A percentile compares a stretch with the other conserved stretches of the same genome.
phyloP scores from a whole-genome alignment of 2,888 invertebrate genomes.

The Cryptus viduatorius region DNA sequence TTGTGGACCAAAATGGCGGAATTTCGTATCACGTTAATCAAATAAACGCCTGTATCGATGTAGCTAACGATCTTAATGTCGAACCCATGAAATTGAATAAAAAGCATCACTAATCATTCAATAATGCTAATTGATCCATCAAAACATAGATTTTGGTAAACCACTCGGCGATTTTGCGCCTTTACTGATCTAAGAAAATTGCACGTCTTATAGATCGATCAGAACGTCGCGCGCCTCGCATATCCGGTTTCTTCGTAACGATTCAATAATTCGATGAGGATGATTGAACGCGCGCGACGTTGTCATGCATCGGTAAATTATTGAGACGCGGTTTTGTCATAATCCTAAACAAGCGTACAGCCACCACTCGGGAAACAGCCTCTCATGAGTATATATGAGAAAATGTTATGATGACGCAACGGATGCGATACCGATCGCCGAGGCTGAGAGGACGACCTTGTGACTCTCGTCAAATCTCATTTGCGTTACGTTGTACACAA shows the following conservation, averaged over 20 bases:
- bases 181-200: not conserved
- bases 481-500: constrained; percentile 70
- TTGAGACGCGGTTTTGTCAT: constrained; percentile 54
- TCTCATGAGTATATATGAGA: constrained; percentile 18
- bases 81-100: constrained; percentile 81
- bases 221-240: not conserved
- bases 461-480: constrained; percentile 77
- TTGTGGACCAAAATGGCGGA: constrained; percentile 90
- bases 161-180: not conserved
- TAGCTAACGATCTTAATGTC: constrained; percentile 88
- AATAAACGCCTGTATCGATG: constrained; percentile 88
- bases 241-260: constrained; percentile 67
- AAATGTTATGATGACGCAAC: constrained; percentile 75
- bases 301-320: constrained; percentile 57
- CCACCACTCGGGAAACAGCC: constrained; percentile 26
- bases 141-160: too few relatives aligned
- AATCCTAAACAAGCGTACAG: constrained; percentile 28
- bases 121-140: not conserved
- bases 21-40: constrained; percentile 92
- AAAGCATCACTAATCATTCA: constrained; percentile 31
- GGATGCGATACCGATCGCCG: constrained; percentile 75
- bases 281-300: constrained; percentile 25
- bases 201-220: not conserved
- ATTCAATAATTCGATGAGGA: constrained; percentile 77
- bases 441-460: constrained; percentile 77